Conservation (phyloP, 2,113 vertebrate species). For the Echinops telfairi region DNA sequence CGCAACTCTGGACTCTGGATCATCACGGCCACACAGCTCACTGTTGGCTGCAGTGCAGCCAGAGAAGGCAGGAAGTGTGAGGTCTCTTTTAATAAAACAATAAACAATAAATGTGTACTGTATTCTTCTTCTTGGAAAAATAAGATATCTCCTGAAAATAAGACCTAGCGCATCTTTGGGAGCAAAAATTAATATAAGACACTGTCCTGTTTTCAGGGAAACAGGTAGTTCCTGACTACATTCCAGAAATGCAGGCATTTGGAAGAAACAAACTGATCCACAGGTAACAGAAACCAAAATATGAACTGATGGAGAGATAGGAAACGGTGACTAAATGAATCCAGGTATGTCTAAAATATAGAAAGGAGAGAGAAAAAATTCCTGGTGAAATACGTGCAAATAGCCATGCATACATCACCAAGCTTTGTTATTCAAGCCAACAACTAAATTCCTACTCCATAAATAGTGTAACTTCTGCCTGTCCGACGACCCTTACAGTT, state of each 20-base stretch:
- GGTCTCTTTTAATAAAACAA: too few species aligned
- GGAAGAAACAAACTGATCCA: conserved; percentile 79
- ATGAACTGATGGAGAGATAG: conserved; percentile 80
- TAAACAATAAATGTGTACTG: too few species aligned
- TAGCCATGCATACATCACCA: conserved; percentile 37
- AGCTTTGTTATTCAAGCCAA: conserved; percentile 60
- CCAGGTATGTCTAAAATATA: conserved; percentile 79
- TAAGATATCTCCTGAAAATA: too few species aligned
- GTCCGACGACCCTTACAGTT: background rate
- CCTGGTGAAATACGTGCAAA: conserved; percentile 35
- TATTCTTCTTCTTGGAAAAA: too few species aligned
- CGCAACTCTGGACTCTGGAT: too few species aligned
- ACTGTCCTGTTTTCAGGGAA: too few species aligned
- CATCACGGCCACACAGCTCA: too few species aligned
- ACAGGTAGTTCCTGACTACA: conserved; percentile 80
- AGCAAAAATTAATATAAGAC: too few species aligned
- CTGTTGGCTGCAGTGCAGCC: too few species aligned
- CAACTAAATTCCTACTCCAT: conserved; percentile 75
- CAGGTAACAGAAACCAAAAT: conserved; percentile 84
- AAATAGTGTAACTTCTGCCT: conserved; percentile 70
- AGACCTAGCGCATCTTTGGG: too few species aligned
- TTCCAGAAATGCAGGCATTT: conserved; percentile 77
- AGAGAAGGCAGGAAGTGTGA: too few species aligned
- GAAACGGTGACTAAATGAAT: conserved; percentile 84
- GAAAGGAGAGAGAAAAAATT: conserved; percentile 58